Evolutionary conservation across 2,113 vertebrate genomes (phyloP), one percentile per base, ranked within the genome.

Genomic region (Python bivittatus): DNA sequence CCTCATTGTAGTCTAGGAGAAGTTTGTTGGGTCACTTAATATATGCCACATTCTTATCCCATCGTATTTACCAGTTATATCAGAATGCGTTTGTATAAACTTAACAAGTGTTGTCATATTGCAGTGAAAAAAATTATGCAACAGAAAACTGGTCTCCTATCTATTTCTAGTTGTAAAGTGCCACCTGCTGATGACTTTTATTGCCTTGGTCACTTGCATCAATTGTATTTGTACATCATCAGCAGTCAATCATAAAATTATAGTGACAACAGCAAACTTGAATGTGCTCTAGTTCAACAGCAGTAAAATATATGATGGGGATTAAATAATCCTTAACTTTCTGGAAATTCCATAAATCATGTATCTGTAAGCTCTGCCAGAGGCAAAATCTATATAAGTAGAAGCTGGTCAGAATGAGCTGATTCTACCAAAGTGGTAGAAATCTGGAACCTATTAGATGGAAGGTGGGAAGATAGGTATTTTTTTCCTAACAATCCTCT

Each of bases 141-240:
- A 7, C 10, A 44, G 15, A 54, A 92, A 38, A 17, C 20, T 53
- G 42, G 29, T 60, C 20, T 58, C 42, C 90, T 38, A 84, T n/a
- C n/a, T 52, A 54, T 92, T 92, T 52, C 54, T 61, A 89, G 68
- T 60, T 89, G 22, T 60, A 44, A 88, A 22, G 29, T 92, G 87
- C 87, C 91, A 92, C 72, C 87, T 92, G 22, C 44, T 92, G 87
- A 48, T 61, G 23, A 29, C 42, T 61, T 92, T 89, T 89, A 38
- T 79, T 88, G 68, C 86, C 17, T 88, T 92, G 22, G 84, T 8
- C 84, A 64, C 17, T 88, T 83, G 38, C 42, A 88, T 57, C 22
- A 60, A 33, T 29, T 29, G 7, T 27, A 91, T 56, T 54, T 42
- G n/a, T 22, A 38, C 27, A 57, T 56, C 38, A 79, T 88, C 64